Conservation (phyloP, 92 coral and sea anemone genomes). For the Bergia puertoricense region DNA sequence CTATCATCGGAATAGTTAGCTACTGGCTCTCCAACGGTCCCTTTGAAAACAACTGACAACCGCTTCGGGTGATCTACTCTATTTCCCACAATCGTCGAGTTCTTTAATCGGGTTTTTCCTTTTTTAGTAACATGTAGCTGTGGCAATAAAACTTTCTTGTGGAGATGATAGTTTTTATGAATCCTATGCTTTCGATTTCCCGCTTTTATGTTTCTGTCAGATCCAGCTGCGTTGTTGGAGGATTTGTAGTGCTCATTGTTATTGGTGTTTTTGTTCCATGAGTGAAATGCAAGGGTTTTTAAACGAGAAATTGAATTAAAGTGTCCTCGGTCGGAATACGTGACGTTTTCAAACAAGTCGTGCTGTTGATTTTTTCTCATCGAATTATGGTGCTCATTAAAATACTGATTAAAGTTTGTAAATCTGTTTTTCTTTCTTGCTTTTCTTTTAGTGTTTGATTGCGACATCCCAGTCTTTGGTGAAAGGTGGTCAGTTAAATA, state of each 20-base stretch:
- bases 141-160: not conserved
- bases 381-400: not conserved
- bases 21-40: not conserved
- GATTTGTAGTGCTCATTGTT: not conserved
- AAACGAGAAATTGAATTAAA: not conserved
- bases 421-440: not conserved
- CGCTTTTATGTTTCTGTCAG: not conserved
- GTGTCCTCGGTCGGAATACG: not conserved
- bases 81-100: not conserved
- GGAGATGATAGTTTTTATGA: not conserved
- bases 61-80: not conserved
- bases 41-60: not conserved
- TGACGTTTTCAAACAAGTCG: not conserved
- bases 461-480: not conserved
- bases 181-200: not conserved
- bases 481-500: not conserved
- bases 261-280: not conserved
- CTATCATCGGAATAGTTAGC: no score
- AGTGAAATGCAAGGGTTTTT: not conserved
- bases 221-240: not conserved
- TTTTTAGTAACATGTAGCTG: not conserved
- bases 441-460: not conserved
- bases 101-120: not conserved
- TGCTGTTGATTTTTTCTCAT: slow-evolving; percentile 2
- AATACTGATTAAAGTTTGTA: not conserved